phyloP scores from a whole-genome alignment of 1,140 invertebrate species.

The Chionoecetes opilio region DNA sequence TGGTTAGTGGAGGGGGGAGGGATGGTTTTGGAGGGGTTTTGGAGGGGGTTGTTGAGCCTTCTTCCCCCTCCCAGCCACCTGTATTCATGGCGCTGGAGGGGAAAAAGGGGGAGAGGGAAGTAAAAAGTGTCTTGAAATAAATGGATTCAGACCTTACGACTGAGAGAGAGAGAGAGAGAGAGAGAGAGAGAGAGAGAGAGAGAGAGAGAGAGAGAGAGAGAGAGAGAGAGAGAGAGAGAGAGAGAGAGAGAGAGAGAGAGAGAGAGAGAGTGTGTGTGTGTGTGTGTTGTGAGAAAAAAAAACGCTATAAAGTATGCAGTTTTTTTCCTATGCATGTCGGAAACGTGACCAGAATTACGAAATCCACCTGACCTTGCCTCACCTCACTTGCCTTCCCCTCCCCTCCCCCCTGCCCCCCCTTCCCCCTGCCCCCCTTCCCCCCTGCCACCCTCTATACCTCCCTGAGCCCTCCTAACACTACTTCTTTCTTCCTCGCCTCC shows the following conservation, averaged over 20 bases:
- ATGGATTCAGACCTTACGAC: not conserved
- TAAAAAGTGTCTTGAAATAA: not conserved
- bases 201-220: slow-evolving; percentile 41
- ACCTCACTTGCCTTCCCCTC: too few species aligned
- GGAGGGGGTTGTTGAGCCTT: not conserved
- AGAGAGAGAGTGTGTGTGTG: not conserved
- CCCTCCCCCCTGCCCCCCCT: not conserved
- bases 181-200: slow-evolving; percentile 7
- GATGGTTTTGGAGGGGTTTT: not conserved
- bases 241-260: slow-evolving; percentile 49
- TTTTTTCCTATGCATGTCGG: not conserved
- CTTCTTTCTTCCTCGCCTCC: not conserved
- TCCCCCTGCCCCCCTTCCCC: not conserved
- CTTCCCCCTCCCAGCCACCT: not conserved
- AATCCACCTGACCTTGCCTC: too few species aligned
- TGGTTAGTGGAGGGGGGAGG: too few species aligned
- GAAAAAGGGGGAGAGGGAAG: not conserved
- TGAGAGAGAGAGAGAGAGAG: not conserved
- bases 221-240: slow-evolving; percentile 55
- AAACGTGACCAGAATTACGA: not conserved
- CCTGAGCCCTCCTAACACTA: not conserved
- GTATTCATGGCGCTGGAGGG: not conserved
- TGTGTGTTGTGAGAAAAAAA: not conserved
- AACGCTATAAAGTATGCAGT: not conserved
- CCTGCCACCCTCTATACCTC: not conserved